A percentile compares a stretch with the other conserved stretches of the same genome.
phyloP scores from a whole-genome alignment of 2,888 invertebrate species.

The Erebia ligea region DNA sequence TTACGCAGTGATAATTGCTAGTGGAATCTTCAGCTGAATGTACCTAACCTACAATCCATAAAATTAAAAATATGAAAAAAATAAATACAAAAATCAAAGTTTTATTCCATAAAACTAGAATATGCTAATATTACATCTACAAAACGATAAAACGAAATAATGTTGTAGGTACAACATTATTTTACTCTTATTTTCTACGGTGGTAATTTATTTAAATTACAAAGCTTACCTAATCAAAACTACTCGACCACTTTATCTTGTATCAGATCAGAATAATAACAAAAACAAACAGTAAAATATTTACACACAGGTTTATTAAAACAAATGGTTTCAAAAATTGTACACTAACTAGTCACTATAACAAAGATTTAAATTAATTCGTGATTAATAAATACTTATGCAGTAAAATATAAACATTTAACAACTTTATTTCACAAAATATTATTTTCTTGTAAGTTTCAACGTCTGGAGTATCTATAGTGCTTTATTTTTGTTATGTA shows the following conservation, averaged over 20 bases:
- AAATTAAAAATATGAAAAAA: too few relatives aligned
- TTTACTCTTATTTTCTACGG: not conserved
- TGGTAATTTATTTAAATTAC: not conserved
- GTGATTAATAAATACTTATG: slow-evolving; percentile 11
- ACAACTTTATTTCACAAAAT: not conserved
- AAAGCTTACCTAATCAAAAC: not conserved
- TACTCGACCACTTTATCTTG: not conserved
- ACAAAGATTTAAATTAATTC: not conserved
- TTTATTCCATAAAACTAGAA: not conserved
- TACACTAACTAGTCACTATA: not conserved
- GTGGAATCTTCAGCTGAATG: too few relatives aligned
- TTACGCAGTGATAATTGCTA: too few relatives aligned
- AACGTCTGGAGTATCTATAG: slow-evolving; percentile 45
- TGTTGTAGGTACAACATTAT: not conserved
- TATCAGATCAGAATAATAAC: too few relatives aligned
- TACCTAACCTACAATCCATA: too few relatives aligned
- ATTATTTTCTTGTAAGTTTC: not conserved
- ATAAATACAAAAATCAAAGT: too few relatives aligned
- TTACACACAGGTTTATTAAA: not conserved
- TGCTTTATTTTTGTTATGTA: slow-evolving; percentile 61
- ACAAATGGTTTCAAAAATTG: not conserved
- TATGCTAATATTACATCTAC: not conserved
- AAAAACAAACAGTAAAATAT: not conserved
- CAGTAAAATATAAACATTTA: not conserved
- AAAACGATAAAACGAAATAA: not conserved